Evolutionary conservation across 2,888 invertebrate genomes (phyloP).

Genomic region (Coleophora deauratella): DNA sequence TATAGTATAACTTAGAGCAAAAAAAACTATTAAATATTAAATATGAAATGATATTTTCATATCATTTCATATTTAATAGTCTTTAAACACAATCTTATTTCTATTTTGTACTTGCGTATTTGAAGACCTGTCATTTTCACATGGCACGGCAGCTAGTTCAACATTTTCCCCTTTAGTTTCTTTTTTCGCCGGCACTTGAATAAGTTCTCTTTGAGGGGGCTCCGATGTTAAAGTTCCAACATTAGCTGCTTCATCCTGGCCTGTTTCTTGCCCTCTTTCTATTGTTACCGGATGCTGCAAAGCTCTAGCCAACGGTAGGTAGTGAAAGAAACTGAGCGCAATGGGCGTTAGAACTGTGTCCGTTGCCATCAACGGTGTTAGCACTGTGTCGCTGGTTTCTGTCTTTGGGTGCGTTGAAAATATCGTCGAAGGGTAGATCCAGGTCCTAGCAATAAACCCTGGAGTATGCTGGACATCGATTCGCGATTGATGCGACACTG

Average conservation of each 20-base stretch:
- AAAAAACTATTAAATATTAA: too few relatives aligned
- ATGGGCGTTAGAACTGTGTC: constrained; percentile 44
- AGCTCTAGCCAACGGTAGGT: constrained; percentile 51
- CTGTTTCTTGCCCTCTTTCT: constrained; percentile 28
- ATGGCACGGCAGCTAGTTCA: too few relatives aligned
- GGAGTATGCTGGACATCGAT: constrained; percentile 59
- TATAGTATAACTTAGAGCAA: too few relatives aligned
- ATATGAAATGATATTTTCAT: too few relatives aligned
- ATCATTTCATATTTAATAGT: too few relatives aligned
- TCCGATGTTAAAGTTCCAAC: constrained; percentile 5
- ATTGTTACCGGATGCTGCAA: constrained; percentile 46
- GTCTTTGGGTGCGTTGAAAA: constrained; percentile 25
- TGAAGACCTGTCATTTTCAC: too few relatives aligned
- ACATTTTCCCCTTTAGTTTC: too few relatives aligned
- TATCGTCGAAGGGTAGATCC: constrained; percentile 36
- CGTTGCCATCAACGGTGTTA: constrained; percentile 30
- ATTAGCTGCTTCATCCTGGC: too few relatives aligned
- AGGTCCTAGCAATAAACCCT: constrained; percentile 31
- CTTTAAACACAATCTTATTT: too few relatives aligned
- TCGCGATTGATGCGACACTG: constrained; percentile 73
- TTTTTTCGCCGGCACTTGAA: too few relatives aligned
- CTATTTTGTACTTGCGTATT: too few relatives aligned
- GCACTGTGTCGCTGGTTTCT: constrained; percentile 24
- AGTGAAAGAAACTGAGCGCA: constrained; percentile 48
- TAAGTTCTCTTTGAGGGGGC: too few relatives aligned